These are phyloP conservation scores for Apis cerana DNA, from an alignment of 1,140 invertebrate species.

Conservation along the genomic window DNA sequence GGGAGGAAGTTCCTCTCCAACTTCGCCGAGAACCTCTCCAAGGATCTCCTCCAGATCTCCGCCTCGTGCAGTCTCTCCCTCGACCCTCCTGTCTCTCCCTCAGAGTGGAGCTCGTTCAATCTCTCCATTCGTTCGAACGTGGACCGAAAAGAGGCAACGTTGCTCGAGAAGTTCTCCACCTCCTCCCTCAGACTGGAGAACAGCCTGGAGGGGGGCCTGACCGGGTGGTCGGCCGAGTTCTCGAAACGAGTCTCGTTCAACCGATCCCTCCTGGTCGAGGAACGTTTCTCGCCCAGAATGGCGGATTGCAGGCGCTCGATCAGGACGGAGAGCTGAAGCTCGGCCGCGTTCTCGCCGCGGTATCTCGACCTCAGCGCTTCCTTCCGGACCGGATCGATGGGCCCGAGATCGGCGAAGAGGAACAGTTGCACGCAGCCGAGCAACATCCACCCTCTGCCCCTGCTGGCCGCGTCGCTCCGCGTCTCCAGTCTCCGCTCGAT, in stretches of 20 bases:
- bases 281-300: constrained; percentile 24
- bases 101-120: constrained; percentile 23
- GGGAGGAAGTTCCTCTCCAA: constrained; percentile 81
- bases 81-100: no score
- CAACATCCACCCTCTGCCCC: constrained; percentile 75
- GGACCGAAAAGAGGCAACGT: constrained; percentile 61
- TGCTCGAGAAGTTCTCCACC: constrained; percentile 62
- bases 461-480: constrained; percentile 47
- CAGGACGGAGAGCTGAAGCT: constrained; percentile 64
- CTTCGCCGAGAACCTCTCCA: constrained; percentile 82
- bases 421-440: constrained; percentile 77
- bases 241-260: constrained; percentile 62
- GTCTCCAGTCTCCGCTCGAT: constrained; percentile 24
- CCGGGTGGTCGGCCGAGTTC: constrained; percentile 74
- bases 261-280: background rate
- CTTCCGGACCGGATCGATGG: constrained; percentile 89
- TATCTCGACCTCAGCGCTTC: constrained; percentile 86
- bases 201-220: constrained; percentile 81
- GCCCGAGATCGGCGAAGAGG: constrained; percentile 77
- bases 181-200: constrained; percentile 80
- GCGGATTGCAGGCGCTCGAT: constrained; percentile 63
- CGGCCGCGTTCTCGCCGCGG: constrained; percentile 84
- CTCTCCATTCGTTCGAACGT: constrained; percentile 58
- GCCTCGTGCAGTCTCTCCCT: constrained; percentile 78
- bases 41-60: constrained; percentile 82